Evolutionary conservation across 2,113 vertebrate genomes (phyloP).

Genomic region (Brienomyrus brachyistius): DNA sequence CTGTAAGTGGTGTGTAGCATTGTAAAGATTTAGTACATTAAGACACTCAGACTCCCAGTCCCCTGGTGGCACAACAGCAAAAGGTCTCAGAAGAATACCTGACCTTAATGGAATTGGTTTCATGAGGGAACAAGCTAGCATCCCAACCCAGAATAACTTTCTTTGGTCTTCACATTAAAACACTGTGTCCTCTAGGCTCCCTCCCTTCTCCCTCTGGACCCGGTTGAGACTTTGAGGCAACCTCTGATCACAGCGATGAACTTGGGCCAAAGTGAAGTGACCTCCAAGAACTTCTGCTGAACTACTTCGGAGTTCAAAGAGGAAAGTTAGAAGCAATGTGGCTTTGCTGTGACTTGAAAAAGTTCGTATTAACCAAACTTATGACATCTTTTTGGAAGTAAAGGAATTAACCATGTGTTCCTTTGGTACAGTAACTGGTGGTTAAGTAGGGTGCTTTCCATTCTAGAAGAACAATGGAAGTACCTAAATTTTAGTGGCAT

Average conservation of each 20-base stretch:
- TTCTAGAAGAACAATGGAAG: conserved; percentile 1
- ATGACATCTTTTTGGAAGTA: not conserved
- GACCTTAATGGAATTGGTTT: conserved; percentile 42
- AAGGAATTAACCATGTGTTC: not conserved
- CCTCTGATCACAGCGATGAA: not conserved
- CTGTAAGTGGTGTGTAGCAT: not conserved
- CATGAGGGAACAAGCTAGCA: conserved; percentile 10
- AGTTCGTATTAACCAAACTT: not conserved
- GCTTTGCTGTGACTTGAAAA: not conserved
- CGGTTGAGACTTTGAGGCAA: not conserved
- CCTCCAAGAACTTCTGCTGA: conserved; percentile 6
- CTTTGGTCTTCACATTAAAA: not conserved
- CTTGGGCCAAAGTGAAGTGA: not conserved
- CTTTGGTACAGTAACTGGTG: not conserved
- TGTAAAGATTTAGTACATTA: not conserved
- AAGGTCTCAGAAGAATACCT: conserved; percentile 32
- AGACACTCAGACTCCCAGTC: conserved; percentile 28
- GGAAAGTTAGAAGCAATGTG: not conserved
- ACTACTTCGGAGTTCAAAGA: not conserved
- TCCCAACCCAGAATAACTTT: not conserved
- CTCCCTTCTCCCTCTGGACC: not conserved
- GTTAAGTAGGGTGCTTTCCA: not conserved
- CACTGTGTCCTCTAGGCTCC: not conserved
- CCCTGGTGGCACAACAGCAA: conserved; percentile 33
- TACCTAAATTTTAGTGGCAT: not conserved